These are phyloP conservation scores for Tupaia tana DNA, from an alignment of 2,113 vertebrate genomes.

Conservation along the genomic window DNA sequence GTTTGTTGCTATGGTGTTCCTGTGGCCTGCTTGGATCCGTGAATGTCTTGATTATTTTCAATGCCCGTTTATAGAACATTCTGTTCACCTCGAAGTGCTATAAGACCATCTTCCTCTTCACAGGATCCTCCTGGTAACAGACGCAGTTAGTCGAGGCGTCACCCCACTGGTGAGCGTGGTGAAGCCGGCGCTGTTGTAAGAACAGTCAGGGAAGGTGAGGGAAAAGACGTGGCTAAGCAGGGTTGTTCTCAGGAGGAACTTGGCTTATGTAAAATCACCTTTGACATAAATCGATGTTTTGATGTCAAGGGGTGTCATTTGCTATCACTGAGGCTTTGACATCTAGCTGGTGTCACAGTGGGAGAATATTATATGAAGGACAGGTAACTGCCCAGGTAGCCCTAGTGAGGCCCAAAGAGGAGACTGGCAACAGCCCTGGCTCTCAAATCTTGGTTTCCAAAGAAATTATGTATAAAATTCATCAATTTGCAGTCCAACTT, in stretches of 20 bases:
- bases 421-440: fast-evolving
- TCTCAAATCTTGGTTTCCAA: background rate
- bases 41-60: conserved; percentile 50
- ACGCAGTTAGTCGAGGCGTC: fast-evolving
- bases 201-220: background rate
- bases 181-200: background rate
- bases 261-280: background rate
- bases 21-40: background rate
- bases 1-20: conserved; percentile 60
- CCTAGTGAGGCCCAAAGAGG: background rate
- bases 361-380: background rate
- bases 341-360: background rate
- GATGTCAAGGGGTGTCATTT: background rate
- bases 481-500: background rate
- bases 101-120: background rate
- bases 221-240: background rate
- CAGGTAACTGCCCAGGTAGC: background rate
- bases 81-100: background rate
- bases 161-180: background rate
- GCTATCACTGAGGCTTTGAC: background rate
- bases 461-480: background rate
- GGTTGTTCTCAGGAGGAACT: background rate
- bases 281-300: background rate
- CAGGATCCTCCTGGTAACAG: fast-evolving
- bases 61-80: conserved; percentile 25